phyloP scores from a whole-genome alignment of 2,113 vertebrate genomes.

The Pedionomus torquatus region DNA sequence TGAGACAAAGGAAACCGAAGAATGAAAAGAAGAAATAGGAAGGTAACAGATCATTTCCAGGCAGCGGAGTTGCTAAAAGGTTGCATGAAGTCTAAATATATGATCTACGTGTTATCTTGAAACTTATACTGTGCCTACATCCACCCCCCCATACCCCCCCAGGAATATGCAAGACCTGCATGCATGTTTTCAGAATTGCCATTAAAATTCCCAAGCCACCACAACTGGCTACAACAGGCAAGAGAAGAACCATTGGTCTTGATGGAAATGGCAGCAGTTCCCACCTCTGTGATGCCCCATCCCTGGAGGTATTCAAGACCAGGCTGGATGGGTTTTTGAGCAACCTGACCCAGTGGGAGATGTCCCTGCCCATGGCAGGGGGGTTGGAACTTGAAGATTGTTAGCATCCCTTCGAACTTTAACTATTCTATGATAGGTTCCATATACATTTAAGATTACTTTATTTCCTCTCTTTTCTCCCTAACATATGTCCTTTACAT shows the following conservation, averaged over 20 bases:
- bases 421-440: neutral
- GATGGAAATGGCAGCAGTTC: neutral
- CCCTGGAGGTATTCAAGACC: too few species aligned
- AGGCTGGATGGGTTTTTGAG: too few species aligned
- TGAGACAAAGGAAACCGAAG: neutral
- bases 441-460: accelerated
- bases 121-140: neutral
- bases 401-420: too few species aligned
- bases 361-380: too few species aligned
- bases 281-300: neutral
- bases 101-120: neutral
- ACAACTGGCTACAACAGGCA: neutral
- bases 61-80: neutral
- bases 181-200: neutral
- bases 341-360: too few species aligned
- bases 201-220: neutral
- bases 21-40: neutral
- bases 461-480: neutral
- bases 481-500: neutral
- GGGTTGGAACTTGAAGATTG: too few species aligned
- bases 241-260: neutral
- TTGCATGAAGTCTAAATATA: neutral
- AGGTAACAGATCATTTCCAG: neutral
- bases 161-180: neutral
- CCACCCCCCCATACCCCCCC: too few species aligned